Conservation (phyloP, 1,140 invertebrate species). For the Metaphire vulgaris region DNA sequence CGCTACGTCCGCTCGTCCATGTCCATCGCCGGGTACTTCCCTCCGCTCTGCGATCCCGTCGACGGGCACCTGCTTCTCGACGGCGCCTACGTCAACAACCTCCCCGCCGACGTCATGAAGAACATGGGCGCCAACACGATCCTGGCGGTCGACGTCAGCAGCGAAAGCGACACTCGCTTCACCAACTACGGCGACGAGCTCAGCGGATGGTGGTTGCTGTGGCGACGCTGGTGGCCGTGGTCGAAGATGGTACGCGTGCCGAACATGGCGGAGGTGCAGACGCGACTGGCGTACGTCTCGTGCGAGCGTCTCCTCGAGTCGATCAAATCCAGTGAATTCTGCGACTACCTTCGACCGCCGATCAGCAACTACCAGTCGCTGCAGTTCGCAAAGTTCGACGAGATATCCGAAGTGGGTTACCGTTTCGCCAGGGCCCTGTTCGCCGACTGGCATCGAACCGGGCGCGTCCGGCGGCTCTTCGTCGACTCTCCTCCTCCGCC, state of each 20-base stretch:
- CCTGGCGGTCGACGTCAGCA: slow-evolving; percentile 95
- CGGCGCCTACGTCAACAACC: slow-evolving; percentile 99
- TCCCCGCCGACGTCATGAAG: slow-evolving; percentile 70
- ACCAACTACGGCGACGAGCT: slow-evolving; percentile 96
- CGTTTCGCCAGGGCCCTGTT: slow-evolving; percentile 76
- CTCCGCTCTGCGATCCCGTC: slow-evolving; percentile 92
- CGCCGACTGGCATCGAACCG: slow-evolving; percentile 64
- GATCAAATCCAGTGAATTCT: slow-evolving; percentile 94
- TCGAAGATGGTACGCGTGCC: slow-evolving; percentile 60
- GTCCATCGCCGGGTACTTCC: slow-evolving; percentile 96
- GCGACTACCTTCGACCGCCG: slow-evolving; percentile 94
- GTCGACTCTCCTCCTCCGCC: not conserved
- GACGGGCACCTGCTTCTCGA: slow-evolving; percentile 97
- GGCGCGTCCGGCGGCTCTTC: not conserved
- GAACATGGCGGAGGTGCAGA: slow-evolving; percentile 93
- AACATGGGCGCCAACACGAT: slow-evolving; percentile 77
- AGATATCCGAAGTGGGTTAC: slow-evolving; percentile 58
- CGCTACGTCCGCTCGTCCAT: slow-evolving; percentile 96
- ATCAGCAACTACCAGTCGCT: slow-evolving; percentile 95
- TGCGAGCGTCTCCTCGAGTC: slow-evolving; percentile 93
- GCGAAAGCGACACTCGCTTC: slow-evolving; percentile 88
- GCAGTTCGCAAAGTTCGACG: slow-evolving; percentile 94
- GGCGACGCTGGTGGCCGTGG: slow-evolving; percentile 71
- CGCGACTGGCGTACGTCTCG: slow-evolving; percentile 92
- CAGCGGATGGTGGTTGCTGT: slow-evolving; percentile 96